Conservation (phyloP, 2,113 vertebrate genomes). For the Calidris pygmaea region DNA sequence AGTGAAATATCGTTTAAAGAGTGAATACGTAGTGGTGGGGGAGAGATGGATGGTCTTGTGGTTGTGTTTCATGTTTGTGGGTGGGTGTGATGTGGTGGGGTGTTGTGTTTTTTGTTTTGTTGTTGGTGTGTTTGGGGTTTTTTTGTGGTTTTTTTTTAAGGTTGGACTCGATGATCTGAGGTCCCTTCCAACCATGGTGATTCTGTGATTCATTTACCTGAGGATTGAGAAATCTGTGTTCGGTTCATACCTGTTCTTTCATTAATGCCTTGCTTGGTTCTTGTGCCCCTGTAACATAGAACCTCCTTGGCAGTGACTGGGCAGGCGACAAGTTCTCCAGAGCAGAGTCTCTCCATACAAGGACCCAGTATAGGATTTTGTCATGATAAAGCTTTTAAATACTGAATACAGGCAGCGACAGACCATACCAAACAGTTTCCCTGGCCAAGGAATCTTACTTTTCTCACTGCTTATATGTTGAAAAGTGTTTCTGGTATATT, state of each 20-base stretch:
- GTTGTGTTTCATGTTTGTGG: neutral
- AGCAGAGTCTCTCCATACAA: neutral
- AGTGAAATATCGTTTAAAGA: neutral
- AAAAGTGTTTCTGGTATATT: neutral
- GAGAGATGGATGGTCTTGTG: neutral
- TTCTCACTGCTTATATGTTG: neutral
- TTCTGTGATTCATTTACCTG: neutral
- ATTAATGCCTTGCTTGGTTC: neutral
- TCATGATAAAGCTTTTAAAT: neutral
- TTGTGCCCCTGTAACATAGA: neutral
- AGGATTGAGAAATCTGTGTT: neutral
- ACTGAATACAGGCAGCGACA: neutral
- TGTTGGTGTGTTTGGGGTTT: too few relatives aligned
- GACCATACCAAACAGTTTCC: neutral
- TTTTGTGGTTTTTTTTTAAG: too few relatives aligned
- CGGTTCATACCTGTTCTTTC: neutral
- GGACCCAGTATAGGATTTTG: neutral
- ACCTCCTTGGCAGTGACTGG: neutral
- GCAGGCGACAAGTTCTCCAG: neutral
- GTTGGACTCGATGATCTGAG: too few relatives aligned
- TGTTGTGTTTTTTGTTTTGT: too few relatives aligned
- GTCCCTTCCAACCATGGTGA: too few relatives aligned
- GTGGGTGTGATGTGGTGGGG: too few relatives aligned
- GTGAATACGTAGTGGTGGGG: neutral
- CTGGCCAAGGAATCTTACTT: neutral